phyloP scores from a whole-genome alignment of 2,797 vertebrate species.

The Leucoraja ocellata region DNA sequence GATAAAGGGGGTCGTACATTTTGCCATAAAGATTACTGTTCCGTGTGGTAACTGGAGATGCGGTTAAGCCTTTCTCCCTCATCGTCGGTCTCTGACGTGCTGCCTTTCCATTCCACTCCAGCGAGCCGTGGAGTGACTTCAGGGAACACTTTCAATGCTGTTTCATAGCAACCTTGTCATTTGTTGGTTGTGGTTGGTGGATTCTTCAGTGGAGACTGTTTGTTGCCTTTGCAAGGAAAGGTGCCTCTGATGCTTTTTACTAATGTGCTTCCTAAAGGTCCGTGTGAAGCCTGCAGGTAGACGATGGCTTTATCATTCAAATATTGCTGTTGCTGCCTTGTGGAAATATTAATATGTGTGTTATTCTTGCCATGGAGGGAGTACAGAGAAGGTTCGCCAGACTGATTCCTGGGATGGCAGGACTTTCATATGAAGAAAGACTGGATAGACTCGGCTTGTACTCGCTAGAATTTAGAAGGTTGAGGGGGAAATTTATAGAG shows the following conservation, averaged over 20 bases:
- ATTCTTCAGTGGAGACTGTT: not conserved
- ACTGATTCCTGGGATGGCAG: no score
- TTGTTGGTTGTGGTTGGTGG: slow-evolving; percentile 6
- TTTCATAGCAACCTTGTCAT: slow-evolving; percentile 36
- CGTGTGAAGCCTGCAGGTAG: slow-evolving; percentile 30
- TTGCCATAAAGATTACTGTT: slow-evolving; percentile 25
- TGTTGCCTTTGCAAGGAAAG: not conserved
- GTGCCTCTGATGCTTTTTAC: not conserved
- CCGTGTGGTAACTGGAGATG: slow-evolving; percentile 19
- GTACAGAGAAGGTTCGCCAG: no score
- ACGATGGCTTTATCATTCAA: not conserved
- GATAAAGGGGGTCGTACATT: slow-evolving; percentile 32
- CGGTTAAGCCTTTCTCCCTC: not conserved
- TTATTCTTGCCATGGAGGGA: no score
- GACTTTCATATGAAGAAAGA: no score
- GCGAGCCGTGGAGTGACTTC: not conserved
- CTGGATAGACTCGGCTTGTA: no score
- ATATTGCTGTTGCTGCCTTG: not conserved
- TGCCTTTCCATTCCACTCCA: not conserved
- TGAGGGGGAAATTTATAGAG: no score
- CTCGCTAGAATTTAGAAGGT: no score
- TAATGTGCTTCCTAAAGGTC: not conserved
- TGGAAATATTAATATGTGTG: not conserved
- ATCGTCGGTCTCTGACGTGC: no score
- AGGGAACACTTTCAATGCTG: not conserved